Percentiles rank a stretch among this genome's conserved stretches.
phyloP scores from a whole-genome alignment of 2,888 invertebrate genomes.

The Myopa tessellatipennis region DNA sequence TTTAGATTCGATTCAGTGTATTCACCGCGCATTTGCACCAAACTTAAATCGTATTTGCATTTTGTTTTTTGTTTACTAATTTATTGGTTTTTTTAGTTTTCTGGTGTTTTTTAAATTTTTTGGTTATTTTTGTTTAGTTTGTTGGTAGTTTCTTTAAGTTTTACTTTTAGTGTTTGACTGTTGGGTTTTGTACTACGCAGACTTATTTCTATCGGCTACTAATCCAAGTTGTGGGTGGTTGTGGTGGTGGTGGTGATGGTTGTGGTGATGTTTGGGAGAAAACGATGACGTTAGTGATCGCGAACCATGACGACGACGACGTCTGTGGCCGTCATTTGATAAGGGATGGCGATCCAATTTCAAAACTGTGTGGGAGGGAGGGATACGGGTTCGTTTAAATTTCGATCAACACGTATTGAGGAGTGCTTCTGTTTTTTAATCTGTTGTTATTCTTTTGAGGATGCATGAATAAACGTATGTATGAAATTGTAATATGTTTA shows the following conservation, averaged over 20 bases:
- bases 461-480: too few species aligned
- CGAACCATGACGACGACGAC: slow-evolving; percentile 46
- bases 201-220: slow-evolving; percentile 57
- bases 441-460: too few species aligned
- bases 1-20: slow-evolving; percentile 8
- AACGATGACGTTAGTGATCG: slow-evolving; percentile 22
- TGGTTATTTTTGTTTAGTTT: slow-evolving; percentile 54
- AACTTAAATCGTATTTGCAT: slow-evolving; percentile 32
- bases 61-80: slow-evolving; percentile 20
- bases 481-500: too few species aligned
- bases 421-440: too few species aligned
- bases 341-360: slow-evolving; percentile 58
- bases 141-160: too few species aligned
- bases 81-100: neutral
- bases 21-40: slow-evolving; percentile 25
- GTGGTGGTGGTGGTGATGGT: slow-evolving; percentile 31
- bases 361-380: slow-evolving; percentile 62
- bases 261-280: slow-evolving; percentile 12
- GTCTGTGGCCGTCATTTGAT: slow-evolving; percentile 63
- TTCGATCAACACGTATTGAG: slow-evolving; percentile 16
- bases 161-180: too few species aligned
- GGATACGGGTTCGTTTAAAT: slow-evolving; percentile 52
- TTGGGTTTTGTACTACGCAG: too few species aligned
- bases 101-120: slow-evolving; percentile 15
- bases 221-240: slow-evolving; percentile 56